Percentiles rank a stretch among this genome's conserved stretches.
Conservation (phyloP, 2,888 invertebrate genomes). For the Cosmorhoe ocellata region DNA sequence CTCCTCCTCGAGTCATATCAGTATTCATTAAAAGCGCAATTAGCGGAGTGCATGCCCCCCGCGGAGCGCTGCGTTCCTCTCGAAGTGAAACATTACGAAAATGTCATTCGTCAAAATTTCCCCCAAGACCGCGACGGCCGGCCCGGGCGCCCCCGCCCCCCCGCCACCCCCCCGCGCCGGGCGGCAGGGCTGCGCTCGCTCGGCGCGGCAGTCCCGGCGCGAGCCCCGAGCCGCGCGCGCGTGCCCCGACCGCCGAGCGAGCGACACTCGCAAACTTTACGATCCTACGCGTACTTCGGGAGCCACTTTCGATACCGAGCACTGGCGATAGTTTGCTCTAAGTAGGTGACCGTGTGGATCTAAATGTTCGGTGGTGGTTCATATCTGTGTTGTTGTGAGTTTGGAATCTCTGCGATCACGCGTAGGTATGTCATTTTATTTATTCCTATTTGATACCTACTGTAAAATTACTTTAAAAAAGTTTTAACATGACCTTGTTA, state of each 20-base stretch:
- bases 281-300: not conserved
- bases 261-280: constrained; percentile 21
- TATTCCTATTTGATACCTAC: not conserved
- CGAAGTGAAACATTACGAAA: constrained; percentile 63
- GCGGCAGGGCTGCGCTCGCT: not conserved
- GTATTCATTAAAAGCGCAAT: constrained; percentile 70
- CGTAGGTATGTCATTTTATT: not conserved
- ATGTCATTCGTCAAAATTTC: constrained; percentile 75
- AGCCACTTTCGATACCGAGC: not conserved
- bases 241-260: not conserved
- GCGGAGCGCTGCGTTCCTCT: constrained; percentile 42
- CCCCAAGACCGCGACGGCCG: constrained; percentile 54
- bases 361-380: not conserved
- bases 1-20: constrained; percentile 39
- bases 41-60: constrained; percentile 62
- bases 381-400: no score
- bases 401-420: not conserved
- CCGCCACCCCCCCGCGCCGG: constrained; percentile 8
- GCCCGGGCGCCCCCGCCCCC: constrained; percentile 19
- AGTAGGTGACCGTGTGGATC: constrained; percentile 4
- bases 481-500: no score
- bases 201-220: constrained; percentile 14
- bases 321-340: not conserved
- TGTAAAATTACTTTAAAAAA: not conserved
- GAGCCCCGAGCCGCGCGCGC: constrained; percentile 7